These are phyloP conservation scores for Caradrina clavipalpis DNA, from an alignment of 2,888 invertebrate genomes.

Conservation along the genomic window DNA sequence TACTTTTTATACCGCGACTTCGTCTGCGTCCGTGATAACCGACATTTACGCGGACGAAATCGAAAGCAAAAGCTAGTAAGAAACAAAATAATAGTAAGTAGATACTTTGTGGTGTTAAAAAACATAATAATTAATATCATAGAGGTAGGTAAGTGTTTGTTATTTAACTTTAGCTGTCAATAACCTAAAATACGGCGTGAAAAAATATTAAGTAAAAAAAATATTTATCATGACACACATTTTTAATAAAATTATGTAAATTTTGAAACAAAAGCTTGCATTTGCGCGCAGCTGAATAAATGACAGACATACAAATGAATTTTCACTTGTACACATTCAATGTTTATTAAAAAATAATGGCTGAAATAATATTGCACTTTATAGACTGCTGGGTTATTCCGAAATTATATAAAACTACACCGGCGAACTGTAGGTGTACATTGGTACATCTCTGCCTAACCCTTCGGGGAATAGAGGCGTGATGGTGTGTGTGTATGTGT, in stretches of 20 bases:
- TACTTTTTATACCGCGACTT: no score
- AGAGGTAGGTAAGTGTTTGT: slow-evolving; percentile 31
- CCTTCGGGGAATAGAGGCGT: no score
- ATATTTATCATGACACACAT: slow-evolving; percentile 35
- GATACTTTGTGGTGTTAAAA: no score
- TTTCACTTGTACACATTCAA: slow-evolving; percentile 32
- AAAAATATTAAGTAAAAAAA: slow-evolving; percentile 17
- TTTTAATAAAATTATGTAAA: slow-evolving; percentile 55
- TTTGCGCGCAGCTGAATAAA: slow-evolving; percentile 67
- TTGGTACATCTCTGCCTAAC: no score
- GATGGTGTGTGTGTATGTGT: no score
- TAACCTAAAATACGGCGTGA: slow-evolving; percentile 46
- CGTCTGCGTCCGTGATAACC: no score
- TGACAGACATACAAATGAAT: slow-evolving; percentile 61
- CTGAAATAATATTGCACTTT: slow-evolving; percentile 31
- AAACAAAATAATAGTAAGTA: no score
- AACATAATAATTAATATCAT: background rate
- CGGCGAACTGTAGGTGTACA: no score
- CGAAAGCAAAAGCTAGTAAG: no score
- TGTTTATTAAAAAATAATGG: slow-evolving; percentile 35
- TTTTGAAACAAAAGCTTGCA: slow-evolving; percentile 49
- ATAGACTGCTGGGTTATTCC: slow-evolving; percentile 28
- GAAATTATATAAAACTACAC: background rate
- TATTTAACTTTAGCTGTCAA: slow-evolving; percentile 36
- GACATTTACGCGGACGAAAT: no score